Percentiles rank a stretch among this genome's conserved stretches.
Conservation (phyloP, 35 echinoderm and acorn worm genomes). For the Heliocidaris tuberculata region DNA sequence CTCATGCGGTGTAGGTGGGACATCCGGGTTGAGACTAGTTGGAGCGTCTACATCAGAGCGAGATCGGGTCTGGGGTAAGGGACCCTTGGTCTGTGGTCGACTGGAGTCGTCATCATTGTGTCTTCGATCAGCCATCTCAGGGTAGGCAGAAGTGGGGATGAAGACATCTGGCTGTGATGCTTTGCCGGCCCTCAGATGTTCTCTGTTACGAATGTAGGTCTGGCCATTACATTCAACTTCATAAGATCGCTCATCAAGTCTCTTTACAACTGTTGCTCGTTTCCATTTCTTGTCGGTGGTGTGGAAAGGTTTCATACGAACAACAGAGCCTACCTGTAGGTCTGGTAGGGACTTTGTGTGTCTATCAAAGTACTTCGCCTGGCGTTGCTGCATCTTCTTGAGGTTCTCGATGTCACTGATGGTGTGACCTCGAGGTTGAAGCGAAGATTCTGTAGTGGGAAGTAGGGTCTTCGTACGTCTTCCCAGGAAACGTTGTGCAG, state of each 20-base stretch:
- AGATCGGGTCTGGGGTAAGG: background rate
- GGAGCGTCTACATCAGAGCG: background rate
- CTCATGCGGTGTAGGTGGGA: too few relatives aligned
- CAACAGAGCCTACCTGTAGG: background rate
- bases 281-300: background rate
- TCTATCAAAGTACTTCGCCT: constrained; percentile 39
- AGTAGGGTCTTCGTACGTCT: constrained; percentile 46
- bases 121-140: too few relatives aligned
- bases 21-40: too few relatives aligned
- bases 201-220: background rate
- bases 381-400: background rate
- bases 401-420: constrained; percentile 35
- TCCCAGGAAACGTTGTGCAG: constrained; percentile 24
- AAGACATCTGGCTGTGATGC: background rate
- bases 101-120: background rate
- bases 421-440: background rate
- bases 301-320: constrained; percentile 10
- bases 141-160: too few relatives aligned
- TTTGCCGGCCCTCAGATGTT: background rate
- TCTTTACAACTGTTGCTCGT: background rate
- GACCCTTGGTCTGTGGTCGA: background rate
- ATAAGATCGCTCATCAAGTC: background rate
- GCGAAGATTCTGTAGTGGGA: background rate
- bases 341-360: constrained; percentile 6
- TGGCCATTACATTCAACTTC: background rate